Evolutionary conservation across 2,113 vertebrate genomes (phyloP).

Genomic region (Tychaedon coryphoeus): DNA sequence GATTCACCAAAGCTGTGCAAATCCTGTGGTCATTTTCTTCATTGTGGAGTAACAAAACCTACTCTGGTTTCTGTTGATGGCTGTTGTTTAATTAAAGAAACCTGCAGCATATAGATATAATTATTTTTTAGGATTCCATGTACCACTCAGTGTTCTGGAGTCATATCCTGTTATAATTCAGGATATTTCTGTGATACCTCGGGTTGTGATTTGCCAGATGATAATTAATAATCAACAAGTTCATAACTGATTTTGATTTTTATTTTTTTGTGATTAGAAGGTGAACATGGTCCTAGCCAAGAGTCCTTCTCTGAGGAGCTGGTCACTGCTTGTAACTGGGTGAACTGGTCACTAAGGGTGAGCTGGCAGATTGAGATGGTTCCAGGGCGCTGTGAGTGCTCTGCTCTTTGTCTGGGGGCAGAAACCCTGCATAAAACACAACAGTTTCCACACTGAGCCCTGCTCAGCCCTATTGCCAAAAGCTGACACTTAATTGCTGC

Average conservation of each 20-base stretch:
- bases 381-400: not conserved
- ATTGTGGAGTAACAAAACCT: not conserved
- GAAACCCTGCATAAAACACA: not conserved
- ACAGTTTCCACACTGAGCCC: not conserved
- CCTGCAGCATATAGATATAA: not conserved
- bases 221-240: not conserved
- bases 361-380: not conserved
- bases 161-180: not conserved
- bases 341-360: not conserved
- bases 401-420: not conserved
- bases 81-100: not conserved
- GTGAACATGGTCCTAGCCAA: not conserved
- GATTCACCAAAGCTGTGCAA: not conserved
- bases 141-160: not conserved
- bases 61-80: not conserved
- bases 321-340: not conserved
- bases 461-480: not conserved
- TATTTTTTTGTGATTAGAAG: not conserved
- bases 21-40: not conserved
- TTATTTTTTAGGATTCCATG: not conserved
- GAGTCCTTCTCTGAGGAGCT: not conserved
- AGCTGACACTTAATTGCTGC: constrained; percentile 73
- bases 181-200: not conserved
- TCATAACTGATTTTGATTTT: not conserved
- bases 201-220: not conserved